Evolutionary conservation across 2,113 vertebrate genomes (phyloP).

Genomic region (Pipa parva): DNA sequence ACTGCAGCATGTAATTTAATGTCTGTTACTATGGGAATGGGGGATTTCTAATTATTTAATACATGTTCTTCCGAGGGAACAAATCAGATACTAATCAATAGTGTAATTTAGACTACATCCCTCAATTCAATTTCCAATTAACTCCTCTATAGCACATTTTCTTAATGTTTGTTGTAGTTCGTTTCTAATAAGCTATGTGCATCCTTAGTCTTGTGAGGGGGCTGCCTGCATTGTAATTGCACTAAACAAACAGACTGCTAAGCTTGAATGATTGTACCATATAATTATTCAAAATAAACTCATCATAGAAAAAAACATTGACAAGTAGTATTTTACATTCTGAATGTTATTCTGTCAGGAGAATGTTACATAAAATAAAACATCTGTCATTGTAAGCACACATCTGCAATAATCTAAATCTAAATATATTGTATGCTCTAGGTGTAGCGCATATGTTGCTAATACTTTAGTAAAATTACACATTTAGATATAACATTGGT

Average conservation of each 20-base stretch:
- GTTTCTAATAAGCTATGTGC: slow-evolving; percentile 16
- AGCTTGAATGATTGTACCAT: slow-evolving; percentile 11
- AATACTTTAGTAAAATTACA: too few species aligned
- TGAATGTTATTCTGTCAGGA: too few species aligned
- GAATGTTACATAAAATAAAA: too few species aligned
- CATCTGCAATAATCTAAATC: too few species aligned
- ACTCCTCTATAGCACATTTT: slow-evolving; percentile 25
- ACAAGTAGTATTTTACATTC: too few species aligned
- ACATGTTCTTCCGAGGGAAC: slow-evolving; percentile 36
- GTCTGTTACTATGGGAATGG: slow-evolving; percentile 41
- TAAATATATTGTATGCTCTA: too few species aligned
- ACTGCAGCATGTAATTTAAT: slow-evolving; percentile 20
- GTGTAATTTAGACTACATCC: slow-evolving; percentile 42
- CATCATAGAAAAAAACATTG: too few species aligned
- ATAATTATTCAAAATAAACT: too few species aligned
- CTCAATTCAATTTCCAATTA: slow-evolving; percentile 41
- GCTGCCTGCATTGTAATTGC: not conserved
- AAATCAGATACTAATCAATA: slow-evolving; percentile 41
- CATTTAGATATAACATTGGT: too few species aligned
- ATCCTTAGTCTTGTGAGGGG: slow-evolving; percentile 17
- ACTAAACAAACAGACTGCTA: not conserved
- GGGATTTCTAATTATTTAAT: slow-evolving; percentile 42
- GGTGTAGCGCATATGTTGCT: too few species aligned
- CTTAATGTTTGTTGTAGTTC: not conserved
- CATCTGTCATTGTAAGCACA: too few species aligned